Conservation (phyloP, 2,888 invertebrate genomes). For the Stictocephala bisonia region DNA sequence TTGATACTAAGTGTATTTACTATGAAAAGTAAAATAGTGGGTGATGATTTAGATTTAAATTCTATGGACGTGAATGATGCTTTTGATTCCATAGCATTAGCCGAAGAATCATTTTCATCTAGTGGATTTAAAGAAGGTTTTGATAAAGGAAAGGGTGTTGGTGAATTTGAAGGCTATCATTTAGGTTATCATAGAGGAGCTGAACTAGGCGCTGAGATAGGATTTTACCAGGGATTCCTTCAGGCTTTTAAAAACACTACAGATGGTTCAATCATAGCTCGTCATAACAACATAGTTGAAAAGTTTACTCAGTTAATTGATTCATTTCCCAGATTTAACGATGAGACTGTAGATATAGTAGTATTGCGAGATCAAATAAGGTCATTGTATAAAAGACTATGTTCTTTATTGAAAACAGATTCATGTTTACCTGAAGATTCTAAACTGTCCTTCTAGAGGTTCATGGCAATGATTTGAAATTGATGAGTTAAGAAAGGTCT, state of each 20-base stretch:
- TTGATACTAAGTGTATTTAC: too few species aligned
- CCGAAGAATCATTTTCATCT: constrained; percentile 74
- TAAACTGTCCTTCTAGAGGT: constrained; percentile 65
- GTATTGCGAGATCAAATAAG: constrained; percentile 73
- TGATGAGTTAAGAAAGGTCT: constrained; percentile 61
- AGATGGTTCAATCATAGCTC: constrained; percentile 58
- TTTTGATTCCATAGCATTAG: constrained; percentile 76
- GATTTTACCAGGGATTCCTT: constrained; percentile 75
- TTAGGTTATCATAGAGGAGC: constrained; percentile 83
- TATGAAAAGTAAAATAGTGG: too few species aligned
- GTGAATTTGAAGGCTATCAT: constrained; percentile 74
- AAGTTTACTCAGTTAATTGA: constrained; percentile 72
- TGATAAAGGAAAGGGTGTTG: constrained; percentile 70
- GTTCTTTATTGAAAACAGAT: constrained; percentile 74
- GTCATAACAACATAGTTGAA: constrained; percentile 67
- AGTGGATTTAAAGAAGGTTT: constrained; percentile 77
- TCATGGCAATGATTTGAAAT: constrained; percentile 28
- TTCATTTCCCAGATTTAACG: constrained; percentile 74
- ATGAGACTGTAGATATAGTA: constrained; percentile 74
- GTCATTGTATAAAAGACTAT: constrained; percentile 75
- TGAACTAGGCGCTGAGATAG: constrained; percentile 81
- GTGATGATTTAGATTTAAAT: too few species aligned
- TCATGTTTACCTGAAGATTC: constrained; percentile 69
- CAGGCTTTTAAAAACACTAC: constrained; percentile 64
- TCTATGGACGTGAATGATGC: too few species aligned